Evolutionary conservation across 2,797 vertebrate species (phyloP), one percentile per base, ranked within the genome.

Genomic region (Borostomias antarcticus): DNA sequence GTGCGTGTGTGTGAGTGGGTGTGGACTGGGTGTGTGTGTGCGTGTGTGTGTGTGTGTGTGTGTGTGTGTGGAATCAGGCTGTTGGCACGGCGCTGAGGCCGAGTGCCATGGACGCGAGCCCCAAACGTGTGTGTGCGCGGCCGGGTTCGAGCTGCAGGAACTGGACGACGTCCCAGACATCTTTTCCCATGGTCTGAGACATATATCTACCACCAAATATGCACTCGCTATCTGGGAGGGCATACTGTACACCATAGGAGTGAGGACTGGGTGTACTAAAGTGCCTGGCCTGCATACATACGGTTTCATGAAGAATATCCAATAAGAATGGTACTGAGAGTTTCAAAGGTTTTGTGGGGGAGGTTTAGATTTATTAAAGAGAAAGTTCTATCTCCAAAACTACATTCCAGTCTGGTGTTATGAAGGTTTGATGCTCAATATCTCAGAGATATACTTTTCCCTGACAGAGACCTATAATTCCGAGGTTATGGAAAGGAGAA

Each of bases 161-260:
- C 66, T 83, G 77, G 77, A 79, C 15, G 37, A 15, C 57, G 30
- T 81, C 81, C n/a, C 82, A 85, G 67, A 75, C 64, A 67, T 77
- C 74, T 50, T 80, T 84, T 84, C 79, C 73, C 75, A 81, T 57
- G 70, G 64, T 82, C 66, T 72, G 62, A 80, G 63, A 61, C 53
- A 63, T 64, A 68, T 53, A 64, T 71, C 23, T 71, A 40, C 78
- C 62, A 83, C 67, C 71, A 76, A 68, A 75, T 74, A 64, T 70
- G 75, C 57, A 8, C 62, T 37, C 40, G 19, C 13, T 57, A 69
- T 64, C 45, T 33, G 48, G 58, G 26, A 54, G 65, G 63, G 40
- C 48, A 25, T 10, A 25, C 54, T 58, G 52, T 35, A 63, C 11
- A 11, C n/a, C 56, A 35, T 23, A 10, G 2, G 5, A 11, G 30